Evolutionary conservation across 2,797 vertebrate genomes (phyloP).

Genomic region (Strix occidentalis): DNA sequence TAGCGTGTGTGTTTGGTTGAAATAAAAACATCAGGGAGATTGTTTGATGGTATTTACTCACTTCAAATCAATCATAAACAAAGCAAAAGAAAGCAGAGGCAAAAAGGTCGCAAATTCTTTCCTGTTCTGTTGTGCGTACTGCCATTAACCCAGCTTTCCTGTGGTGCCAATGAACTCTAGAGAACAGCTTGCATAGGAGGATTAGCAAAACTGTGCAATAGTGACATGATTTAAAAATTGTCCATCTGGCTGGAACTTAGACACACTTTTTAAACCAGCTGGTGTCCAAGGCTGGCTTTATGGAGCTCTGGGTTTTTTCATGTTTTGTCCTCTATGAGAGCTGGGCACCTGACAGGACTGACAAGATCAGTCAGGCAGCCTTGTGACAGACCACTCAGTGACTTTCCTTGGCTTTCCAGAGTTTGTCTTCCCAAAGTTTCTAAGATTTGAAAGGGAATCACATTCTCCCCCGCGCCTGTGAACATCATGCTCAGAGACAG

Average conservation of each 20-base stretch:
- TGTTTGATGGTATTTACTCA: not conserved
- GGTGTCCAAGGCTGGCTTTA: not conserved
- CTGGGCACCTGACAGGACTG: not conserved
- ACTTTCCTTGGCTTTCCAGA: not conserved
- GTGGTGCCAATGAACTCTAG: not conserved
- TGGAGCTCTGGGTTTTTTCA: not conserved
- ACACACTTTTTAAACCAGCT: not conserved
- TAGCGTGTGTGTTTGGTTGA: not conserved
- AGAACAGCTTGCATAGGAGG: not conserved
- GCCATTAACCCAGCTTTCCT: not conserved
- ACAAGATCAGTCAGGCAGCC: too few species aligned
- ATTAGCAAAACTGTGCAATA: not conserved
- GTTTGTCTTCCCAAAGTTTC: not conserved
- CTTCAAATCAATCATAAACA: not conserved
- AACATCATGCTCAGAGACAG: accelerated
- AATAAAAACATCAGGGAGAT: not conserved
- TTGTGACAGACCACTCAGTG: not conserved
- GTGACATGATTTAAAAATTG: not conserved
- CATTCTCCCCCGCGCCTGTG: accelerated
- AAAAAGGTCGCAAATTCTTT: not conserved
- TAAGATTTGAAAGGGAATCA: not conserved
- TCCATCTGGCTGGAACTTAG: not conserved
- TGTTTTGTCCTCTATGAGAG: not conserved
- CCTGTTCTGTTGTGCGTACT: not conserved
- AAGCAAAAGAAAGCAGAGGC: not conserved